Conservation (phyloP, 2,113 vertebrate species). For the Micromys minutus region DNA sequence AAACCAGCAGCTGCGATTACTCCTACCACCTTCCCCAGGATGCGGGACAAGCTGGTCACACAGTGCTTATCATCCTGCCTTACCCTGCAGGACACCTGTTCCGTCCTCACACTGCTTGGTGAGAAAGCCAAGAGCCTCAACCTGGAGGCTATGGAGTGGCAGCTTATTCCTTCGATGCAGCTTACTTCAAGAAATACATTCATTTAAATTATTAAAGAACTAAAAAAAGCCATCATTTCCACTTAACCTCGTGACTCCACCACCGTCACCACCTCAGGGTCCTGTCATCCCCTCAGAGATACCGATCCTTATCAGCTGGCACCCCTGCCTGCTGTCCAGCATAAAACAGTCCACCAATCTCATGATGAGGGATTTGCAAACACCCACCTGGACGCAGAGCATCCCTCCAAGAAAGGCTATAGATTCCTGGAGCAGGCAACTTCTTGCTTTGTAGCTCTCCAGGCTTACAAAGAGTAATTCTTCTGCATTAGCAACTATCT, state of each 20-base stretch:
- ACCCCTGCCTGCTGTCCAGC: too few relatives aligned
- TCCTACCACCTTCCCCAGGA: not conserved
- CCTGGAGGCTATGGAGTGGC: not conserved
- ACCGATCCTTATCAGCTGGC: not conserved
- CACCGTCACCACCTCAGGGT: too few relatives aligned
- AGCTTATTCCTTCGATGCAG: not conserved
- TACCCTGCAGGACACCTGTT: not conserved
- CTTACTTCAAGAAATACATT: not conserved
- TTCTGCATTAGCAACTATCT: constrained; percentile 73
- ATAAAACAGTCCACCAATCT: not conserved
- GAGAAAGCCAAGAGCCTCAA: not conserved
- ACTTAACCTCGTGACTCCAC: not conserved
- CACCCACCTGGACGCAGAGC: not conserved
- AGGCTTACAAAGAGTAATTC: constrained; percentile 62
- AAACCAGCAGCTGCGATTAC: not conserved
- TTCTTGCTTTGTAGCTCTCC: constrained; percentile 57
- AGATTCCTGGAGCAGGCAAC: not conserved
- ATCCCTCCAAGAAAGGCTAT: not conserved
- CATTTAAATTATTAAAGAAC: not conserved
- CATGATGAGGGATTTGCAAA: not conserved
- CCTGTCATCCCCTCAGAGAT: not conserved
- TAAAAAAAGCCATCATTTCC: not conserved
- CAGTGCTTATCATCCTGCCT: not conserved
- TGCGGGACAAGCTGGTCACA: not conserved
- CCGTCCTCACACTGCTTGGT: not conserved